Evolutionary conservation across 2,888 invertebrate species (phyloP).

Genomic region (Nomada fucata): DNA sequence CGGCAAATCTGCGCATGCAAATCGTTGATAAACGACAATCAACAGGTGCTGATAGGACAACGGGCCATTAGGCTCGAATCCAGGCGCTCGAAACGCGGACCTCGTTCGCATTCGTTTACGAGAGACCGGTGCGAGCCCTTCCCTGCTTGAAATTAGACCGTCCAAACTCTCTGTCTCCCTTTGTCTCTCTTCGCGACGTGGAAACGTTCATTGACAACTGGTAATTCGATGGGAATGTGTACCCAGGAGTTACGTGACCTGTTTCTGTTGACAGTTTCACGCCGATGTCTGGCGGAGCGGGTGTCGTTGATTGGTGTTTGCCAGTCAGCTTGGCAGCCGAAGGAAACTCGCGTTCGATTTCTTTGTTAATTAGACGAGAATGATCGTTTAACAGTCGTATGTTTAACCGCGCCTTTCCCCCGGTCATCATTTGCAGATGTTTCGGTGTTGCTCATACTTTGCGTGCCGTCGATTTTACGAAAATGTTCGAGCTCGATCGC

Average conservation of each 20-base stretch:
- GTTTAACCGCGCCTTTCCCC: too few relatives aligned
- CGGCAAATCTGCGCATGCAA: constrained; percentile 69
- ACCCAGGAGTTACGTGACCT: neutral
- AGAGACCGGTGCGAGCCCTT: neutral
- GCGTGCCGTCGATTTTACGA: too few relatives aligned
- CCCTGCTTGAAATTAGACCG: constrained; percentile 23
- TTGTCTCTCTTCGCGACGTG: neutral
- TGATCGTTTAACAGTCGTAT: too few relatives aligned
- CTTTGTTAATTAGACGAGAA: neutral
- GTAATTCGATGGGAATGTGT: constrained; percentile 13
- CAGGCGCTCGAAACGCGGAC: constrained; percentile 54
- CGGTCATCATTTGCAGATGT: too few relatives aligned
- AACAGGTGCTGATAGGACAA: constrained; percentile 73
- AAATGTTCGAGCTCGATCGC: too few relatives aligned
- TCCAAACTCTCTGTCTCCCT: neutral
- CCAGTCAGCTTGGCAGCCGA: neutral
- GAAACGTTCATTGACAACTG: constrained; percentile 6
- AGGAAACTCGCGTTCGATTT: neutral
- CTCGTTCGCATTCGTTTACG: constrained; percentile 46
- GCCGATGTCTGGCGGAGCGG: neutral
- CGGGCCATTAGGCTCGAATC: constrained; percentile 71
- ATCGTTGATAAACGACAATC: constrained; percentile 74
- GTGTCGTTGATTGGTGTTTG: neutral
- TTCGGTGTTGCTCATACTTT: too few relatives aligned
- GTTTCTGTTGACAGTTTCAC: constrained; percentile 13